Evolutionary conservation across 2,113 vertebrate genomes (phyloP).

Genomic region (Excalfactoria chinensis): DNA sequence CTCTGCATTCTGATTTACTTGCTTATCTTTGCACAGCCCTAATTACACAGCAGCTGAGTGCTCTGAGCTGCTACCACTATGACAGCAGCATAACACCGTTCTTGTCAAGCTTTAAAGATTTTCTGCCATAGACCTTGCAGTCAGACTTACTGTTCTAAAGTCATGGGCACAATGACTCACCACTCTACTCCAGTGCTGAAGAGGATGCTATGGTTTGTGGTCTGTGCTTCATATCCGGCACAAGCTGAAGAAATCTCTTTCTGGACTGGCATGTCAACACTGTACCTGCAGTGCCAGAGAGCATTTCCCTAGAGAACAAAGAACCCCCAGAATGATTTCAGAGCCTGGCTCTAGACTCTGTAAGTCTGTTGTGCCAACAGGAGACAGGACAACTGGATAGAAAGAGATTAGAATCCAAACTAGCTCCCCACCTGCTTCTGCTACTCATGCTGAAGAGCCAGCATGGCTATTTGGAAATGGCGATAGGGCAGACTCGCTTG

Average conservation of each 20-base stretch:
- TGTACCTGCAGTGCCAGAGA: not conserved
- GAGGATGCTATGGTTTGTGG: conserved; percentile 44
- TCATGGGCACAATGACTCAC: not conserved
- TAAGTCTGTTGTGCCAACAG: not conserved
- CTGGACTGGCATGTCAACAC: not conserved
- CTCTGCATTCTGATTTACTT: not conserved
- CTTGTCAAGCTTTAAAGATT: not conserved
- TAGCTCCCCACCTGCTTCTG: conserved; percentile 74
- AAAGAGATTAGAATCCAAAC: conserved; percentile 46
- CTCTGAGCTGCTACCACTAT: not conserved
- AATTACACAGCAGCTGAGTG: not conserved
- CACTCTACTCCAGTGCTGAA: not conserved
- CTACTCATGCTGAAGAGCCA: conserved; percentile 52
- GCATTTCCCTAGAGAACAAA: not conserved
- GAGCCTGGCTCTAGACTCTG: not conserved
- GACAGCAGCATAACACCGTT: not conserved
- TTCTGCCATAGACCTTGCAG: not conserved
- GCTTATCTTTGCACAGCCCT: not conserved
- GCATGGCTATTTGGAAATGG: conserved; percentile 9
- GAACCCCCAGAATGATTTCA: not conserved
- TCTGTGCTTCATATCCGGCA: not conserved
- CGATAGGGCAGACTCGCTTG: conserved; percentile 58
- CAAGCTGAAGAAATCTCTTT: not conserved
- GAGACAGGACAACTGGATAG: not conserved
- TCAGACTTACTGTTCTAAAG: not conserved